These are phyloP conservation scores for Fregetta grallaria DNA, from an alignment of 2,113 vertebrate genomes.

Conservation along the genomic window DNA sequence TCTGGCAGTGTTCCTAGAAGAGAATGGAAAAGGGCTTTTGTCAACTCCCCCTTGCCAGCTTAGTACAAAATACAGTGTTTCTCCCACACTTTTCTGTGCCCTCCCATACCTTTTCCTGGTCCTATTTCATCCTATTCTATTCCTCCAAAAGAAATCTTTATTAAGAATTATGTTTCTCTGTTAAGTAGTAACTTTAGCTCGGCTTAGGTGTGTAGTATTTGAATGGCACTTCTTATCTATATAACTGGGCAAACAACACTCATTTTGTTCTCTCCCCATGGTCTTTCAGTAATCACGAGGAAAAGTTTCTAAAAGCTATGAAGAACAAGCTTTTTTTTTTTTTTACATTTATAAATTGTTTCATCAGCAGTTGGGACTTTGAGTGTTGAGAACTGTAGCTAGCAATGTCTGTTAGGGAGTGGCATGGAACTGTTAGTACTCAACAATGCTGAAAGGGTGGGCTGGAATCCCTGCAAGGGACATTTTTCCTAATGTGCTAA, in stretches of 20 bases:
- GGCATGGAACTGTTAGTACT: neutral
- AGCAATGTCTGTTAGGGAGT: neutral
- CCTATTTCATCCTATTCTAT: neutral
- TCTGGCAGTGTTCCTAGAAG: constrained; percentile 3
- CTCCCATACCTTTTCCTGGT: neutral
- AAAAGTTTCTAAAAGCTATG: neutral
- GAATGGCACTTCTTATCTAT: neutral
- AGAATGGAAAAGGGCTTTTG: constrained; percentile 33
- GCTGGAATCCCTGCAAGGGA: neutral
- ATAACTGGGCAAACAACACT: neutral
- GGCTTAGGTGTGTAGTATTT: neutral
- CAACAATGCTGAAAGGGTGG: neutral
- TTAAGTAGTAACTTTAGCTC: neutral
- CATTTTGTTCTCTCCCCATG: neutral
- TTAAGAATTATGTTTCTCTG: neutral
- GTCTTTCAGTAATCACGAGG: neutral
- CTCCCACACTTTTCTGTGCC: neutral
- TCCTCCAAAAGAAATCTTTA: neutral
- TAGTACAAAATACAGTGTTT: neutral
- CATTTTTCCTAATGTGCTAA: neutral
- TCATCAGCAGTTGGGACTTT: neutral
- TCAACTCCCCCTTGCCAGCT: neutral
- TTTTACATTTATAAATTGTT: neutral
- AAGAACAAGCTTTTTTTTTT: neutral
- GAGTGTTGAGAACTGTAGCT: neutral